These are phyloP conservation scores for Drosophila lacicola DNA, from an alignment of 2,888 invertebrate species.

Conservation along the genomic window DNA sequence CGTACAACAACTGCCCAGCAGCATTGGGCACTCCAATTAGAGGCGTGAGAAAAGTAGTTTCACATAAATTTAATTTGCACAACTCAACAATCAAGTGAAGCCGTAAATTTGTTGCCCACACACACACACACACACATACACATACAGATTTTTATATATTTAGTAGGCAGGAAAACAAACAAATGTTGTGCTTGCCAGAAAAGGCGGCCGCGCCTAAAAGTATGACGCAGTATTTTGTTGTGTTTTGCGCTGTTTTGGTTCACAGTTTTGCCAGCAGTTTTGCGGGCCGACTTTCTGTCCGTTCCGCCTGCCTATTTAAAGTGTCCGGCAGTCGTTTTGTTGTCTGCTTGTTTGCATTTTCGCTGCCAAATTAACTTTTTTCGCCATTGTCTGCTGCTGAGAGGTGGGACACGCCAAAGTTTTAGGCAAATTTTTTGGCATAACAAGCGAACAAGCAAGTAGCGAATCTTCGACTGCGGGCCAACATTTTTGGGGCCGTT, in stretches of 20 bases:
- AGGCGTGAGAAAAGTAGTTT: slow-evolving; percentile 66
- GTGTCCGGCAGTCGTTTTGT: slow-evolving; percentile 50
- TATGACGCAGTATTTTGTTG: slow-evolving; percentile 66
- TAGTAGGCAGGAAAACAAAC: slow-evolving; percentile 34
- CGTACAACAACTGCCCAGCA: slow-evolving; percentile 8
- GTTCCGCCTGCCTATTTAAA: slow-evolving; percentile 41
- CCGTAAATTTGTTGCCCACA: slow-evolving; percentile 62
- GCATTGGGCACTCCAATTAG: slow-evolving; percentile 62
- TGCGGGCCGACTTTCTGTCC: not conserved
- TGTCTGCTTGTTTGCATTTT: slow-evolving; percentile 74
- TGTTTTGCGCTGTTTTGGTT: slow-evolving; percentile 55
- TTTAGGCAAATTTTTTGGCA: slow-evolving; percentile 76
- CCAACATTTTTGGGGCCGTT: slow-evolving; percentile 58
- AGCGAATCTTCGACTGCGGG: slow-evolving; percentile 41
- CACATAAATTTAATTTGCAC: slow-evolving; percentile 73
- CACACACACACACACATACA: not conserved
- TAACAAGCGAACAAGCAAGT: slow-evolving; percentile 54
- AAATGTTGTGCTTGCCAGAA: slow-evolving; percentile 63
- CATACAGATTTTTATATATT: slow-evolving; percentile 2
- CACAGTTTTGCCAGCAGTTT: slow-evolving; percentile 38
- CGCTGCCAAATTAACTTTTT: slow-evolving; percentile 79
- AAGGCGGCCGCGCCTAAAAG: slow-evolving; percentile 53
- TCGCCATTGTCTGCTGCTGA: slow-evolving; percentile 56
- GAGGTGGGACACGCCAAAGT: slow-evolving; percentile 39
- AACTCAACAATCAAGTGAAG: slow-evolving; percentile 68